Evolutionary conservation across 1,140 invertebrate species (phyloP).

Genomic region (Odontomachus brunneus): DNA sequence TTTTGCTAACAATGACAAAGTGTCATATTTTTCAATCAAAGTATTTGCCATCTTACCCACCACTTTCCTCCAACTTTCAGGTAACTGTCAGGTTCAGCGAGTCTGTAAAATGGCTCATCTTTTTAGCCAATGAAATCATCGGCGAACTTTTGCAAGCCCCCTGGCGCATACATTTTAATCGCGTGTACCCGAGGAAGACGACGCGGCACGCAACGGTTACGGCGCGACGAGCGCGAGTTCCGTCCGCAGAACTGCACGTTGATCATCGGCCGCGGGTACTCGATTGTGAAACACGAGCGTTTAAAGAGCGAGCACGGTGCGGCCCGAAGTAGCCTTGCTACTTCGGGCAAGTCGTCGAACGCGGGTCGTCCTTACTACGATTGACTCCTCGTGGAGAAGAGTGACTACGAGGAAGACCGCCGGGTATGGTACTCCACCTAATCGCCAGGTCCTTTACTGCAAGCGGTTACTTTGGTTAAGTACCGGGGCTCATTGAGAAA

Average conservation of each 20-base stretch:
- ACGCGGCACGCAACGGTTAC: slow-evolving; percentile 27
- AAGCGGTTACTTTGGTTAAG: slow-evolving; percentile 82
- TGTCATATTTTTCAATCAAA: too few species aligned
- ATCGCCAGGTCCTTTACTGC: slow-evolving; percentile 78
- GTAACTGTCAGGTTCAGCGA: too few species aligned
- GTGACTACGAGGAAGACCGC: slow-evolving; percentile 66
- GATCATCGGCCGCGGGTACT: slow-evolving; percentile 27
- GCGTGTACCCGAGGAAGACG: slow-evolving; percentile 8
- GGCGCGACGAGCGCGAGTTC: slow-evolving; percentile 20
- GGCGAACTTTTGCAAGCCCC: neutral
- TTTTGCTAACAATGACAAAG: too few species aligned
- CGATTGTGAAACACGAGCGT: slow-evolving; percentile 41
- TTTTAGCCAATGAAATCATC: too few species aligned
- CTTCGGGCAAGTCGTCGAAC: slow-evolving; percentile 44
- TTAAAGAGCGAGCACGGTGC: slow-evolving; percentile 19
- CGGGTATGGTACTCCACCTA: slow-evolving; percentile 70
- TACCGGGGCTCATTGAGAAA: slow-evolving; percentile 83
- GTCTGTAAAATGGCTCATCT: too few species aligned
- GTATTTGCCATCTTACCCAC: too few species aligned
- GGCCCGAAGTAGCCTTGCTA: neutral
- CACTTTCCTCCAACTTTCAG: too few species aligned
- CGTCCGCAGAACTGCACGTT: neutral
- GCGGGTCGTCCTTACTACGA: slow-evolving; percentile 18
- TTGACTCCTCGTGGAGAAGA: slow-evolving; percentile 40
- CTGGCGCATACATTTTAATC: neutral